These are phyloP conservation scores for Lamellibrachia luymesi DNA, from an alignment of 1,140 invertebrate species.

Conservation along the genomic window DNA sequence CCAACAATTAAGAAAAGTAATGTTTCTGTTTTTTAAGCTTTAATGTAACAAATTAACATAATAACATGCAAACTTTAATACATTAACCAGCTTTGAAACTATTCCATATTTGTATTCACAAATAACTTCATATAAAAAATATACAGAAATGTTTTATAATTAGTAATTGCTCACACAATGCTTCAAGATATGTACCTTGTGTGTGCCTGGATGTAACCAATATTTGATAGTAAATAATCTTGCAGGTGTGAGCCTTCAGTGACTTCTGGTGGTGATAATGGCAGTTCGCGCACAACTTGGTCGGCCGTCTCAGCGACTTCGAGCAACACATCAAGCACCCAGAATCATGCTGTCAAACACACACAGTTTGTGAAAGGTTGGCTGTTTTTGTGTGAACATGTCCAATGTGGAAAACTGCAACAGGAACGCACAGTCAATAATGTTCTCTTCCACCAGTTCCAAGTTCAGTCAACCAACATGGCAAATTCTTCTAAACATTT, in stretches of 20 bases:
- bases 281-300: background rate
- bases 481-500: too few species aligned
- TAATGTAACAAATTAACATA: background rate
- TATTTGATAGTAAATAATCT: background rate
- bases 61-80: background rate
- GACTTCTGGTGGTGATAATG: constrained; percentile 3
- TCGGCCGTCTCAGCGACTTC: background rate
- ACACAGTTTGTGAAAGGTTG: background rate
- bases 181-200: background rate
- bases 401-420: background rate
- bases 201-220: background rate
- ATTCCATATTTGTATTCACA: too few species aligned
- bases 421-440: too few species aligned
- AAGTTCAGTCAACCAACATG: too few species aligned
- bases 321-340: background rate
- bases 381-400: background rate
- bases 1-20: background rate
- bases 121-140: too few species aligned
- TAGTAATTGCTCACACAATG: background rate
- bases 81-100: too few species aligned
- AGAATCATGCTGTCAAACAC: constrained; percentile 7
- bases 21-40: background rate
- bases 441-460: too few species aligned
- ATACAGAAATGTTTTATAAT: too few species aligned
- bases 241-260: background rate